Percentiles rank a stretch among this genome's conserved stretches.
Conservation (phyloP, 2,113 vertebrate species). For the Mormyrus iriodes region DNA sequence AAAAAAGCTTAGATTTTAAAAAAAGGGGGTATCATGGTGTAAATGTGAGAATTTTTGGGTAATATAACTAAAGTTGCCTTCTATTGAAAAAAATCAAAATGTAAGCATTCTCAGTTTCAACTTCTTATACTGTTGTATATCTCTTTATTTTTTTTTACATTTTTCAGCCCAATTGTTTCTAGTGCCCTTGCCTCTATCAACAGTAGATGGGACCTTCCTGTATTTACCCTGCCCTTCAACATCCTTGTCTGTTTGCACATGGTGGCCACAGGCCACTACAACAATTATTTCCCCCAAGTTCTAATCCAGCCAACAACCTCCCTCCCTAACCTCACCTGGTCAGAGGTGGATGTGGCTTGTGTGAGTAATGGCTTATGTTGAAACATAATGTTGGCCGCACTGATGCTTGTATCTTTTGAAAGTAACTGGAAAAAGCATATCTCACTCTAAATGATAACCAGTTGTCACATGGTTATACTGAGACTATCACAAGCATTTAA, state of each 20-base stretch:
- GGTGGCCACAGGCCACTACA: slow-evolving; percentile 81
- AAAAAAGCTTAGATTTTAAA: neutral
- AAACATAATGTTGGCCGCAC: neutral
- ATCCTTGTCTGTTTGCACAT: slow-evolving; percentile 79
- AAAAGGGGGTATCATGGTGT: neutral
- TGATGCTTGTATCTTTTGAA: slow-evolving; percentile 7
- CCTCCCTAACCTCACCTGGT: slow-evolving; percentile 78
- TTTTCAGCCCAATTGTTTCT: slow-evolving; percentile 76
- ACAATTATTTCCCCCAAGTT: slow-evolving; percentile 70
- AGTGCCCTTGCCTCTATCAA: slow-evolving; percentile 78
- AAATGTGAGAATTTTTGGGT: neutral
- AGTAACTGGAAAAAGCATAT: neutral
- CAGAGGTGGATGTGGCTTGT: slow-evolving; percentile 64
- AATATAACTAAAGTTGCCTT: neutral
- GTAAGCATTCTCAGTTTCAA: neutral
- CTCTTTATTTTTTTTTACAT: slow-evolving; percentile 23
- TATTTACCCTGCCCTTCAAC: slow-evolving; percentile 91
- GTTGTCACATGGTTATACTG: neutral
- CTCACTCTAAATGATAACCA: neutral
- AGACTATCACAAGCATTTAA: neutral
- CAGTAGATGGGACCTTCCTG: slow-evolving; percentile 87
- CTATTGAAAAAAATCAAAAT: neutral
- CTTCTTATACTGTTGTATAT: neutral
- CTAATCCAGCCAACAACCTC: slow-evolving; percentile 61
- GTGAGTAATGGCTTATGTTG: slow-evolving; percentile 50